Base-by-base conservation (phyloP, 2,888 invertebrate genomes). In the Rhamnusium bicolor region DNA sequence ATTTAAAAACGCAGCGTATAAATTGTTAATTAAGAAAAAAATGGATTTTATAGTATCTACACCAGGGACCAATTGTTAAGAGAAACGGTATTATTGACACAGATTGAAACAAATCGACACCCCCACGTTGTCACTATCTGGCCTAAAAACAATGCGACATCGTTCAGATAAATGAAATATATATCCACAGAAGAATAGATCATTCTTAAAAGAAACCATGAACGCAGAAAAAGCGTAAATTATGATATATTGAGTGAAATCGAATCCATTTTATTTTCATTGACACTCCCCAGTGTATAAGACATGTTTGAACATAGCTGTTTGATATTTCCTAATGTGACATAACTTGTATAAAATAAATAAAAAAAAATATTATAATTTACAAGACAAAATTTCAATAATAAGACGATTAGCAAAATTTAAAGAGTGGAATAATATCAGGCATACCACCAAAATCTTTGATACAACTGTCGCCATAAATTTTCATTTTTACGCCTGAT, bases 201-300 rank as follows among this genome's bases (percentile, higher is more conserved):
- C 46, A 40, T 27, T 19, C 29, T 61, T 27, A 14, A 46, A 68
- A 53, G 62, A 60, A 71, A 51, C 65, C 69, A 58, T 47, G 27
- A 16, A 62, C 66, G 49, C 69, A 69, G 29, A 74, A 74, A 27
- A 74, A 74, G 65, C 69, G 56, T 65, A 74, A 74, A 74, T 74
- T 74, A 66, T 74, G 74, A 74, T 74, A 74, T 74, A 74, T 74
- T 53, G 69, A 18, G 24, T 63, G 63, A 63, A 71, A 67, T 74
- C 69, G 72, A 69, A 56, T 62, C 62, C 74, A 63, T 68, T 74
- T 69, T 56, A 71, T 74, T 68, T 71, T 62, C 69, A 74, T 74
- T 66, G 74, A 74, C 72, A 74, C 74, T 69, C 68, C 65, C 69
- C 40, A 69, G 67, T 72, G 66, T 69, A 68, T 74, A 62, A 62